A percentile compares a stretch with the other conserved stretches of the same genome.
phyloP scores from a whole-genome alignment of 2,888 invertebrate species.

The Epirrhoe alternata region DNA sequence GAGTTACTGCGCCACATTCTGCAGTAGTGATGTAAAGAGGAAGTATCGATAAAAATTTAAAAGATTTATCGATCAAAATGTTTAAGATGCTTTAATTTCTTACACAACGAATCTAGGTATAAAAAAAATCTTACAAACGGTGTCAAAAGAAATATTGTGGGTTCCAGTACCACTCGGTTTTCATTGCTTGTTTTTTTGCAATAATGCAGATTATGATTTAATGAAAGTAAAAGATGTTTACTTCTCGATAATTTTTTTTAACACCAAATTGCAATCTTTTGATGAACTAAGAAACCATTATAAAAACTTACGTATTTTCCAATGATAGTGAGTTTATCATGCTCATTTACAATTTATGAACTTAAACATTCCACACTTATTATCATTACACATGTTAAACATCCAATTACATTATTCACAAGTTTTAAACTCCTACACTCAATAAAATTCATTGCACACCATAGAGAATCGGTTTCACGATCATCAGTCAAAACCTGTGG shows the following conservation, averaged over 20 bases:
- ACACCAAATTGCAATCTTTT: too few relatives aligned
- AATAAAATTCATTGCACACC: slow-evolving; percentile 11
- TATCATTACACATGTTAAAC: slow-evolving; percentile 7
- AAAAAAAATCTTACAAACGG: too few relatives aligned
- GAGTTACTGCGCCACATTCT: slow-evolving; percentile 80
- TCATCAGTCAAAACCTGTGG: slow-evolving; percentile 31
- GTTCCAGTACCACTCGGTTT: too few relatives aligned
- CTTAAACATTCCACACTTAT: slow-evolving; percentile 13
- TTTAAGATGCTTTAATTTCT: too few relatives aligned
- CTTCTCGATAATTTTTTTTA: too few relatives aligned
- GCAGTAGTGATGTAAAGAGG: slow-evolving; percentile 60
- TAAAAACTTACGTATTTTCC: neutral
- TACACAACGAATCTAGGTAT: too few relatives aligned
- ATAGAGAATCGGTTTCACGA: slow-evolving; percentile 33
- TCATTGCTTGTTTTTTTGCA: too few relatives aligned
- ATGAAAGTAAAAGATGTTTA: too few relatives aligned
- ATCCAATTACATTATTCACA: slow-evolving; percentile 14
- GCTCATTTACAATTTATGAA: neutral
- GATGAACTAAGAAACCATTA: neutral
- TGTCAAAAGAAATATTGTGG: too few relatives aligned
- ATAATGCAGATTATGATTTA: too few relatives aligned
- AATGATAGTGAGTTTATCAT: neutral
- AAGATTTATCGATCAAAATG: slow-evolving; percentile 29
- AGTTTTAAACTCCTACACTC: slow-evolving; percentile 11
- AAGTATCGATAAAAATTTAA: slow-evolving; percentile 44